Evolutionary conservation across 2,113 vertebrate genomes (phyloP).

Genomic region (Otolemur garnettii): DNA sequence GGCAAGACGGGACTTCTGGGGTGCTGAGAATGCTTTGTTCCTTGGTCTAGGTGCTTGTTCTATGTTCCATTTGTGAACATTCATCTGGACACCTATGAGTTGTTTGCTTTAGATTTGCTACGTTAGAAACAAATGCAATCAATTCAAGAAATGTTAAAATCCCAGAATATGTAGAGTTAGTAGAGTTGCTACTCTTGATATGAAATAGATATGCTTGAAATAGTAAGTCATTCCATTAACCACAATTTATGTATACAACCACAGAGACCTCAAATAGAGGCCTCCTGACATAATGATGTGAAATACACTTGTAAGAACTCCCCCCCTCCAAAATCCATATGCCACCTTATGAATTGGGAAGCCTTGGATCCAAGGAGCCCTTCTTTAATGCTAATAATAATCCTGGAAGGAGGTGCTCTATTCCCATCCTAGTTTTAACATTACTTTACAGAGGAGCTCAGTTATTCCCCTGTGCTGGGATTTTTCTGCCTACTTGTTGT

Average conservation of each 20-base stretch:
- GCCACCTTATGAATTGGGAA: background rate
- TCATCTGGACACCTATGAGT: background rate
- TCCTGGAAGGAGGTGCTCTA: background rate
- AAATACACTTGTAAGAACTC: background rate
- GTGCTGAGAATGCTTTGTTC: background rate
- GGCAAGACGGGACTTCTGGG: background rate
- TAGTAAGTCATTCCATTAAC: background rate
- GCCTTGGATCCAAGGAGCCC: background rate
- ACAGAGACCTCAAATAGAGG: background rate
- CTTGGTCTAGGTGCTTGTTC: background rate
- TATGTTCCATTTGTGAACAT: background rate
- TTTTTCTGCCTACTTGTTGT: background rate
- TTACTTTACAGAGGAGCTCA: background rate
- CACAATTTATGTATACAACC: background rate
- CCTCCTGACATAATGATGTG: background rate
- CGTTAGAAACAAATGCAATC: background rate
- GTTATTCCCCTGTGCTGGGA: background rate
- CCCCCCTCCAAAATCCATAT: background rate
- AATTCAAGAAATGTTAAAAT: slow-evolving; percentile 29
- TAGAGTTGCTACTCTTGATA: background rate
- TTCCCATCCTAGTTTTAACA: background rate
- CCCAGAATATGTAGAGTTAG: background rate
- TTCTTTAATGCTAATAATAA: background rate
- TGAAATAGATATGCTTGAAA: background rate
- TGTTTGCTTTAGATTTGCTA: background rate